Percentiles rank a stretch among this genome's conserved stretches.
Evolutionary conservation across 1,140 invertebrate genomes (phyloP).

Genomic region (Gonioctena quinquepunctata): DNA sequence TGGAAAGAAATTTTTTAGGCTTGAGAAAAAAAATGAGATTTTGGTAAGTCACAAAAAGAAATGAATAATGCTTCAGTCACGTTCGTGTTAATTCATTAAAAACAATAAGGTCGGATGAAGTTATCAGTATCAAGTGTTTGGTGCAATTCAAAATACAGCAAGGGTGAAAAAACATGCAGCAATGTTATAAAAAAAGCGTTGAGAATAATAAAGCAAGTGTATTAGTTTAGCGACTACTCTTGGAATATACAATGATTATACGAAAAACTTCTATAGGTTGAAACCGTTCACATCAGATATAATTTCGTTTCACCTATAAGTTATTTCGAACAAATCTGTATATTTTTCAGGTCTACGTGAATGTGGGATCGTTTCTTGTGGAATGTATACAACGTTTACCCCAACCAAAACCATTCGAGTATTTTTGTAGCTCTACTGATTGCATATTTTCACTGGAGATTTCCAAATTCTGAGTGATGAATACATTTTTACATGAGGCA

Average conservation of each 20-base stretch:
- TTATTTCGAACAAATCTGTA: not conserved
- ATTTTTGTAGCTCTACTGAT: conserved; percentile 4
- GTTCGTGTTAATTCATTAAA: no score
- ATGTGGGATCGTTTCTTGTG: not conserved
- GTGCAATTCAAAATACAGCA: no score
- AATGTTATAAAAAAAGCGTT: not conserved
- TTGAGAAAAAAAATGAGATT: no score
- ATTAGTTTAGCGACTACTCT: conserved; percentile 4
- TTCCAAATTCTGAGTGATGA: no score
- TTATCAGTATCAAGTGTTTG: no score
- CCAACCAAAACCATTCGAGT: conserved; percentile 4
- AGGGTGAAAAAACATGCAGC: no score
- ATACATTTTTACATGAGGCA: no score
- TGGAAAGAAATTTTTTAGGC: no score
- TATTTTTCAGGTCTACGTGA: not conserved
- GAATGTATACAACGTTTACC: not conserved
- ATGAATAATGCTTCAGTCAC: no score
- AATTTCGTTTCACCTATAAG: not conserved
- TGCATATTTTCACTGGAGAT: not conserved
- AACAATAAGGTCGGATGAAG: no score
- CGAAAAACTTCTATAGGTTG: not conserved
- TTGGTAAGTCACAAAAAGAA: no score
- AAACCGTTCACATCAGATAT: not conserved
- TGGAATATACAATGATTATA: not conserved
- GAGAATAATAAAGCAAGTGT: not conserved